Percentiles rank a stretch among this genome's conserved stretches.
Evolutionary conservation across 2,113 vertebrate species (phyloP).

Genomic region (Spea multiplicata): DNA sequence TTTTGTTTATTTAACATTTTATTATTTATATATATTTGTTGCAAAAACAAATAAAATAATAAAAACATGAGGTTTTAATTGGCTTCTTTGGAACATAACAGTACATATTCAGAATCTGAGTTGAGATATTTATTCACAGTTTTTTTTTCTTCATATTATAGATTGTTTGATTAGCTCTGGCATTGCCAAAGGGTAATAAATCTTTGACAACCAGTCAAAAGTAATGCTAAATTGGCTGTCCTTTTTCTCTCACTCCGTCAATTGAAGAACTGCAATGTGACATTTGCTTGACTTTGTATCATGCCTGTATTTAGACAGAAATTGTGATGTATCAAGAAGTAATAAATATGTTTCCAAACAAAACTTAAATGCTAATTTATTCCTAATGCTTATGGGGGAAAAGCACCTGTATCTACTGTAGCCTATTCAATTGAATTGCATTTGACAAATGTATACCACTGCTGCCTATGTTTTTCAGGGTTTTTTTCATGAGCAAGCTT

Average conservation of each 20-base stretch:
- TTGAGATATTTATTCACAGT: conserved; percentile 19
- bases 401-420: background rate
- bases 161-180: conserved; percentile 38
- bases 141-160: conserved; percentile 21
- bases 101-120: conserved; percentile 4
- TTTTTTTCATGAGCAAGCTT: conserved; percentile 2
- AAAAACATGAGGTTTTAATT: background rate
- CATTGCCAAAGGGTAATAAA: conserved; percentile 23
- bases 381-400: background rate
- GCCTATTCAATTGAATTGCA: background rate
- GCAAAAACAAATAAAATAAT: no score
- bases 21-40: no score
- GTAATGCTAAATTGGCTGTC: conserved; percentile 36
- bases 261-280: conserved; percentile 23
- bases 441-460: background rate
- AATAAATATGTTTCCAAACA: conserved; percentile 20
- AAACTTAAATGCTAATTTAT: conserved; percentile 16
- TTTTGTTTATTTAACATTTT: no score
- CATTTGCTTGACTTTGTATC: conserved; percentile 32
- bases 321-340: conserved; percentile 15
- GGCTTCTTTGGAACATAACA: background rate
- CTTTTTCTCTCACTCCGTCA: conserved; percentile 9
- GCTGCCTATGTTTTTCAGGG: background rate
- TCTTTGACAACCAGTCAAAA: conserved; percentile 37
- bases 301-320: conserved; percentile 10